These are phyloP conservation scores for Itoplectis maculator DNA, from an alignment of 2,888 invertebrate genomes.

Conservation along the genomic window DNA sequence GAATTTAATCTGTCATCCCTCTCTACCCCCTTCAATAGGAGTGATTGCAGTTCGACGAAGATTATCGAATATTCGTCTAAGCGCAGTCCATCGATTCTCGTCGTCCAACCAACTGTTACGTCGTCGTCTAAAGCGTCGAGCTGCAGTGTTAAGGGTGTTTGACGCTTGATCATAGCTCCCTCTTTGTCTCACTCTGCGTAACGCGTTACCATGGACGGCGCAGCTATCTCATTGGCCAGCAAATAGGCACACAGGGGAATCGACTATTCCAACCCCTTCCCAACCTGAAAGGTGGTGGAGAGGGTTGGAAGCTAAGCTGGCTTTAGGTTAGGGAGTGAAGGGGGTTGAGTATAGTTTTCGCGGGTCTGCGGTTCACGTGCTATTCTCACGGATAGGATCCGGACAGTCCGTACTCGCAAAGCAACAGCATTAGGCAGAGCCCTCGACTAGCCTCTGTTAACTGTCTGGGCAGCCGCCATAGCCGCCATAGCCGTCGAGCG, in stretches of 20 bases:
- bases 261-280: too few species aligned
- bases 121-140: constrained; percentile 2
- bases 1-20: too few species aligned
- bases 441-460: constrained; percentile 39
- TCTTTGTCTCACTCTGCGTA: neutral
- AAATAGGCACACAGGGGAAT: neutral
- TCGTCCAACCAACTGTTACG: neutral
- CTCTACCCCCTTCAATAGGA: too few species aligned
- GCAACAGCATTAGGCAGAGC: constrained; percentile 52
- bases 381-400: constrained; percentile 18
- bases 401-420: constrained; percentile 22
- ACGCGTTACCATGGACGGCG: neutral
- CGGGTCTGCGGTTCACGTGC: constrained; percentile 23
- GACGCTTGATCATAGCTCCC: constrained; percentile 22
- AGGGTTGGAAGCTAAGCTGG: constrained; percentile 40
- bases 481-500: constrained; percentile 6
- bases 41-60: neutral
- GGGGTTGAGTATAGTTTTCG: constrained; percentile 24
- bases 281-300: too few species aligned
- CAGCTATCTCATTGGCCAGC: constrained; percentile 6
- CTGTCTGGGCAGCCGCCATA: constrained; percentile 4
- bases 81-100: neutral
- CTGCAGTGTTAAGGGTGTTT: neutral
- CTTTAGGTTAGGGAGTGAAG: constrained; percentile 7
- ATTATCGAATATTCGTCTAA: neutral